These are phyloP conservation scores for Eristalis intricaria DNA, from an alignment of 2,888 invertebrate genomes.

Conservation along the genomic window DNA sequence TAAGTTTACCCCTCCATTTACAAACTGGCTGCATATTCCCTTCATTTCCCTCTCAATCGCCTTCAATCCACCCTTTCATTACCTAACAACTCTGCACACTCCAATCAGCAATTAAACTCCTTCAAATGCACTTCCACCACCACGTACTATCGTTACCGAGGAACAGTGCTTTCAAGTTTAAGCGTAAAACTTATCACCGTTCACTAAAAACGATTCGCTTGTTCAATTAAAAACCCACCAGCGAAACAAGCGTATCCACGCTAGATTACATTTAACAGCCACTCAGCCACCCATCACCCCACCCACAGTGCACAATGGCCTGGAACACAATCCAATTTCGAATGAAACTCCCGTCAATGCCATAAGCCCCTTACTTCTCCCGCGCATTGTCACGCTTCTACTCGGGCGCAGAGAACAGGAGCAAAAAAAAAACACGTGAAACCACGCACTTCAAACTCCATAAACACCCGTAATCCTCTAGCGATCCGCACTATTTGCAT, in stretches of 20 bases:
- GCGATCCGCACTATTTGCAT: neutral
- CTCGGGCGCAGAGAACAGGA: neutral
- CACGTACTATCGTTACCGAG: neutral
- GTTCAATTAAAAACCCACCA: conserved; percentile 2
- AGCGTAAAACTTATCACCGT: neutral
- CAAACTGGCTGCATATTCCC: too few relatives aligned
- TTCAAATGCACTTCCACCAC: neutral
- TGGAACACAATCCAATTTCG: conserved; percentile 28
- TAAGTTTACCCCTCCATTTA: too few relatives aligned
- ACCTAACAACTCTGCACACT: neutral
- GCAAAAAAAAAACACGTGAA: neutral
- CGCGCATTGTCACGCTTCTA: conserved; percentile 13
- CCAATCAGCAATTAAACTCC: neutral
- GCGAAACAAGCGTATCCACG: neutral
- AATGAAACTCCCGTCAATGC: conserved; percentile 28
- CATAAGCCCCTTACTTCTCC: conserved; percentile 13
- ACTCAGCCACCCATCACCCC: neutral
- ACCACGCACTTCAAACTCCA: conserved; percentile 43
- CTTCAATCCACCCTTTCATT: neutral
- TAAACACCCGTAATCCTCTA: neutral
- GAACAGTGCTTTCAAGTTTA: neutral
- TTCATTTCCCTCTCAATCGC: too few relatives aligned
- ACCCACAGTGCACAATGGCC: neutral
- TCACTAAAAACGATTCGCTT: neutral
- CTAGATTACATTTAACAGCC: conserved; percentile 13